phyloP scores from a whole-genome alignment of 2,797 vertebrate genomes.

The Peromyscus attwateri region DNA sequence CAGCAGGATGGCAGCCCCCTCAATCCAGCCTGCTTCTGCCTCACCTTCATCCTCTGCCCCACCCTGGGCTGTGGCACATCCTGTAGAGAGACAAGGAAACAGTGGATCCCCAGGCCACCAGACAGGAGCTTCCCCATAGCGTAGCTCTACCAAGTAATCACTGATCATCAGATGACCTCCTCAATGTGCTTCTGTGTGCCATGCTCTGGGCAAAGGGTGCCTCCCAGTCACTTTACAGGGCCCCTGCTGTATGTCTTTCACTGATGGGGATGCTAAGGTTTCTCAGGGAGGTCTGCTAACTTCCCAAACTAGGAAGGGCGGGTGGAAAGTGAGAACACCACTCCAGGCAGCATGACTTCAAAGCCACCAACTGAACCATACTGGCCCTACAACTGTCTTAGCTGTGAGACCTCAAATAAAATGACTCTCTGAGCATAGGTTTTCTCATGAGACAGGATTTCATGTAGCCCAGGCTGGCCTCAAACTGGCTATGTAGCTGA shows the following conservation, averaged over 20 bases:
- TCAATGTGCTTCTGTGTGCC: neutral
- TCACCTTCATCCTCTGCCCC: slow-evolving; percentile 95
- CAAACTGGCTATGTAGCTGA: neutral
- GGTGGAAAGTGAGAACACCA: neutral
- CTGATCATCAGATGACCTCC: too few relatives aligned
- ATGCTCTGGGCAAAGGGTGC: neutral
- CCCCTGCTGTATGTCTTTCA: neutral
- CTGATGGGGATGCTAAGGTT: neutral
- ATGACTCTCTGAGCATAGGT: neutral
- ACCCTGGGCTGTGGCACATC: slow-evolving; percentile 91
- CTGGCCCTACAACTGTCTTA: neutral
- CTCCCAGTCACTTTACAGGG: neutral
- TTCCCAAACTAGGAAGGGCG: neutral
- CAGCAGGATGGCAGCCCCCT: slow-evolving; percentile 97
- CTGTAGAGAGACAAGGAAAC: slow-evolving; percentile 84
- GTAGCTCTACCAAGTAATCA: neutral
- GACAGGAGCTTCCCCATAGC: neutral
- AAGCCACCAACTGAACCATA: neutral
- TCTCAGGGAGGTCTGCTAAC: neutral
- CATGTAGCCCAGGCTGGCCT: neutral
- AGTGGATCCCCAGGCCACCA: fast-evolving
- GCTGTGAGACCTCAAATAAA: neutral
- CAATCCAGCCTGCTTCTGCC: slow-evolving; percentile 97
- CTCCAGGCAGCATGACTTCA: neutral
- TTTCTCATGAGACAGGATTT: neutral